Base-by-base conservation (phyloP, 2,797 vertebrate genomes). In the Lutjanus campechanus region DNA sequence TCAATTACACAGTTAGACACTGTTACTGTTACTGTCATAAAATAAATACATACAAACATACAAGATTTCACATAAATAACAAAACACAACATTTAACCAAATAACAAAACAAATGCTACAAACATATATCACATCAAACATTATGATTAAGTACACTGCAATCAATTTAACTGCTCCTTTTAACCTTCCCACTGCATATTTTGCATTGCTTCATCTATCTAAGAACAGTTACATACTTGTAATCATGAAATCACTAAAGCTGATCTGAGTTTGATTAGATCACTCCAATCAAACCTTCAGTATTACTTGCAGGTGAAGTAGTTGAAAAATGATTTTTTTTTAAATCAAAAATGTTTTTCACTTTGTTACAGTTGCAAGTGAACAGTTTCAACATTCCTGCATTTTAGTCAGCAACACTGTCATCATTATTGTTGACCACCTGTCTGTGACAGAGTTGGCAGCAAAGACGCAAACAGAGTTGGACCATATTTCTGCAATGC, bases 401-500 rank as follows among this genome's bases (percentile, higher is more conserved):
- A 44, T 43, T 76, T 55, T 22, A 49, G 17, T 56, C 20, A 40
- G 58, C 22, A 50, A 3, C 25, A 53, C 61, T 17, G 46, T 64
- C 15, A 15, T 77, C 50, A 46, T 47, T 78, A 54, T 56, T 58
- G 36, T 59, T 12, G 13, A 69, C 49, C 61, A 65, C 49, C 47
- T 25, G 13, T 53, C 44, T 75, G 19, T 59, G 62, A 73, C 60
- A 20, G 56, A 29, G 17, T 54, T 69, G 20, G 44, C 62, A 53
- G 55, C 47, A 67, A 58, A 73, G 51, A 55, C 22, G 12, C 60
- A 79, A 65, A 61, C 46, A 53, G n/a, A 62, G 54, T 51, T 16
- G 15, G 11, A 62, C 9, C 69, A 58, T 58, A 65, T 69, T 49
- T 77, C 59, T 73, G 73, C 36, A 13, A 43, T 17, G 56, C 19